Evolutionary conservation across 2,888 invertebrate genomes (phyloP).

Genomic region (Herminia tarsipennalis): DNA sequence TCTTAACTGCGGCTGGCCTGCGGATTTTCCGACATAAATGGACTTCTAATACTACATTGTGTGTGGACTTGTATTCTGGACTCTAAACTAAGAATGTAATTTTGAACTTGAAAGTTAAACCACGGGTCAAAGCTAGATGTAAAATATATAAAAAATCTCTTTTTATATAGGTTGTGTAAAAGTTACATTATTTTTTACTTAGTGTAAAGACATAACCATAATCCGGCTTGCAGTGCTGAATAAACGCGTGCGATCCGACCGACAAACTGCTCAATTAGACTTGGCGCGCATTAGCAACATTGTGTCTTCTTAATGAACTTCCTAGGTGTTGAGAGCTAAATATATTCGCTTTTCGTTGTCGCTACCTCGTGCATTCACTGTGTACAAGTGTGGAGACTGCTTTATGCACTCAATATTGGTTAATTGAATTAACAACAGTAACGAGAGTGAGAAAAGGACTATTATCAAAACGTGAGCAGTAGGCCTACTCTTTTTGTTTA

Average conservation of each 20-base stretch:
- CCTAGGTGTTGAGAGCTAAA: slow-evolving; percentile 65
- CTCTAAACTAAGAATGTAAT: too few relatives aligned
- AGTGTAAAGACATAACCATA: slow-evolving; percentile 33
- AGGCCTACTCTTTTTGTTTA: too few relatives aligned
- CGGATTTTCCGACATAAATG: not conserved
- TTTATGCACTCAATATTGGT: too few relatives aligned
- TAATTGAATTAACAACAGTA: too few relatives aligned
- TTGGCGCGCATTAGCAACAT: slow-evolving; percentile 57
- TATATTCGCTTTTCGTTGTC: slow-evolving; percentile 52
- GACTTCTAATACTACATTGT: slow-evolving; percentile 1
- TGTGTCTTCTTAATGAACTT: slow-evolving; percentile 63
- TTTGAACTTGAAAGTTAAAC: too few relatives aligned
- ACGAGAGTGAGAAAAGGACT: too few relatives aligned
- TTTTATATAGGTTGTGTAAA: too few relatives aligned
- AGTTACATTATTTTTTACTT: not conserved
- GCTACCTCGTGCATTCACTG: slow-evolving; percentile 31
- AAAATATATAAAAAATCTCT: too few relatives aligned
- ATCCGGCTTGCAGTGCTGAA: slow-evolving; percentile 37
- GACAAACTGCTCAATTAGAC: slow-evolving; percentile 61
- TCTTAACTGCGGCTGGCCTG: slow-evolving; percentile 1
- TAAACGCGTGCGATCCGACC: slow-evolving; percentile 29
- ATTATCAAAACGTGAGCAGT: too few relatives aligned
- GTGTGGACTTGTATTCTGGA: too few relatives aligned
- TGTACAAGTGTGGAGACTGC: slow-evolving; percentile 33
- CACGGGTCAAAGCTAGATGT: too few relatives aligned